A percentile compares a stretch with the other conserved stretches of the same genome.
Evolutionary conservation across 2,797 vertebrate genomes (phyloP).

Genomic region (Amniataba percoides): DNA sequence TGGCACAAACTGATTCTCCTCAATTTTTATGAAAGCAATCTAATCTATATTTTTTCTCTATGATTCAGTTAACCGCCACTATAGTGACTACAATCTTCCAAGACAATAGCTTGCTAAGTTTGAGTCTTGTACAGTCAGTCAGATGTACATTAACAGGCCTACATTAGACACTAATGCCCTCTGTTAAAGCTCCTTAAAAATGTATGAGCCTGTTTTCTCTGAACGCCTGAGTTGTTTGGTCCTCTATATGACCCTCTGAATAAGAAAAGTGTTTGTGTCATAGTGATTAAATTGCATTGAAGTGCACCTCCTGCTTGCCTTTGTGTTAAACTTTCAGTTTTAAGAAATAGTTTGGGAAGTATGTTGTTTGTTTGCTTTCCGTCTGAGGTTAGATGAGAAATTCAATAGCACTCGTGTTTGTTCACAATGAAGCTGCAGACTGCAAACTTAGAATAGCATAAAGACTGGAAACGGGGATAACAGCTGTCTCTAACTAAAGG

Average conservation of each 20-base stretch:
- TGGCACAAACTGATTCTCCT: slow-evolving; percentile 27
- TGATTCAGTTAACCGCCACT: slow-evolving; percentile 23
- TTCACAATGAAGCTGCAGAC: background rate
- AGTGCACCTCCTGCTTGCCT: background rate
- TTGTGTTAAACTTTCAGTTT: background rate
- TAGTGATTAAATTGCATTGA: slow-evolving; percentile 2
- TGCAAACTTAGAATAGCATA: background rate
- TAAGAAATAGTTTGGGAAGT: background rate
- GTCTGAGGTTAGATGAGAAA: background rate
- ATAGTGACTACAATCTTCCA: background rate
- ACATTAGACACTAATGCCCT: slow-evolving; percentile 36
- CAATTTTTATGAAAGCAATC: slow-evolving; percentile 6
- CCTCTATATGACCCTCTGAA: slow-evolving; percentile 17
- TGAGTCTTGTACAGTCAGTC: slow-evolving; percentile 14
- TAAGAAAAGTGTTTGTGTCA: slow-evolving; percentile 3
- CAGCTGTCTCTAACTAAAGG: background rate
- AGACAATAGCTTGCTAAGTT: slow-evolving; percentile 3
- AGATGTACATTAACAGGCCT: slow-evolving; percentile 33
- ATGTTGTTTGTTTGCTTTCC: background rate
- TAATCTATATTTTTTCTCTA: background rate
- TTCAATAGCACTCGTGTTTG: rapidly evolving
- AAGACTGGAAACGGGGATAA: background rate
- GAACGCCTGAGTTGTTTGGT: slow-evolving; percentile 19
- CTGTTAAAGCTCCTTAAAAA: slow-evolving; percentile 65
- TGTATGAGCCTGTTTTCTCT: slow-evolving; percentile 62